Conservation (phyloP, 1,140 invertebrate genomes). For the Delia radicum region DNA sequence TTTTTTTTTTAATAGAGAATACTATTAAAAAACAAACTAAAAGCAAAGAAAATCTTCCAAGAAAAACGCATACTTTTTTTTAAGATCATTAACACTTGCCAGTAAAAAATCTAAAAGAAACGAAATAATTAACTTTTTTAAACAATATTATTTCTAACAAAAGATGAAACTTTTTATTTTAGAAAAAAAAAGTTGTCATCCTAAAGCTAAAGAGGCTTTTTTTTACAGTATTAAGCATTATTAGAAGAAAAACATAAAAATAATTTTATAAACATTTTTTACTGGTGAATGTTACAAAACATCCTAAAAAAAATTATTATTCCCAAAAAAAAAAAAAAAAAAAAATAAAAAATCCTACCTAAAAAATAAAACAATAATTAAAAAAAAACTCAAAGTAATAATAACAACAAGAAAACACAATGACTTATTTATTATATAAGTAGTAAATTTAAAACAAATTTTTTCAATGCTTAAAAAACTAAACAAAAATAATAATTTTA, state of each 20-base stretch:
- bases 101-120: constrained; percentile 1
- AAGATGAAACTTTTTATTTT: not conserved
- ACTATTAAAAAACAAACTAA: constrained; percentile 5
- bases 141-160: not conserved
- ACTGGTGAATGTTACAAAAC: constrained; percentile 8
- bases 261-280: not conserved
- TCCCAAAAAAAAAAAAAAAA: too few species aligned
- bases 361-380: not conserved
- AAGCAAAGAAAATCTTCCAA: constrained; percentile 21
- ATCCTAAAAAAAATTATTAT: not conserved
- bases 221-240: constrained; percentile 20
- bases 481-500: not conserved
- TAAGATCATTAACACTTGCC: constrained; percentile 9
- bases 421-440: constrained; percentile 4
- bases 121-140: not conserved
- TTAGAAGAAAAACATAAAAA: constrained; percentile 3
- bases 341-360: not conserved
- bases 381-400: constrained; percentile 7
- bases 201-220: constrained; percentile 17
- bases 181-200: not conserved
- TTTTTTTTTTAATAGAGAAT: not conserved
- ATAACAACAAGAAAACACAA: constrained; percentile 17
- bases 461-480: not conserved
- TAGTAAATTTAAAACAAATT: not conserved
- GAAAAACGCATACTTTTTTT: constrained; percentile 13